phyloP scores from a whole-genome alignment of 2,797 vertebrate species.

The Paratrypauchen microcephalus region DNA sequence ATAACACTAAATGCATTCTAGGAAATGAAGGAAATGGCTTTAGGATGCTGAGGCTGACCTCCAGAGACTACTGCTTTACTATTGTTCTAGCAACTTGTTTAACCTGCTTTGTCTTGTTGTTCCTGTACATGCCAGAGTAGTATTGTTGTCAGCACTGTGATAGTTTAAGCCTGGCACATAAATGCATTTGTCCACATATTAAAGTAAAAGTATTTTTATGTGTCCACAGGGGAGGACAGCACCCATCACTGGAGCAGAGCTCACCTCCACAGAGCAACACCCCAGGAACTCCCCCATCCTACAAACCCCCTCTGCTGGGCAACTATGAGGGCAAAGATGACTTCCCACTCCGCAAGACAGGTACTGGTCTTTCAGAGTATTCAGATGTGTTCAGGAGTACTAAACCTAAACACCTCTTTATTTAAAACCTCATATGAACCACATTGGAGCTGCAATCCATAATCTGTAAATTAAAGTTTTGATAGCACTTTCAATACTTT shows the following conservation, averaged over 20 bases:
- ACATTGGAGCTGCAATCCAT: not conserved
- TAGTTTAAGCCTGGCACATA: not conserved
- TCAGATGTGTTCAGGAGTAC: too few relatives aligned
- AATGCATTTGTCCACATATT: not conserved
- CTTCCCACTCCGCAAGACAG: slow-evolving; percentile 71
- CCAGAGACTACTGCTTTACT: not conserved
- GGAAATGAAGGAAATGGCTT: slow-evolving; percentile 20
- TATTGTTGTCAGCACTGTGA: not conserved
- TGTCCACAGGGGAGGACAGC: slow-evolving; percentile 59
- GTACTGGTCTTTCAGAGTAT: slow-evolving; percentile 26
- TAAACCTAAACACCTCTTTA: too few relatives aligned
- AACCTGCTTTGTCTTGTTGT: not conserved
- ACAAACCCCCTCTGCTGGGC: slow-evolving; percentile 82
- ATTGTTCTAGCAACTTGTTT: slow-evolving; percentile 7
- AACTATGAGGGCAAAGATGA: slow-evolving; percentile 74
- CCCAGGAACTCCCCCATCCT: slow-evolving; percentile 85
- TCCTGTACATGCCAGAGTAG: not conserved
- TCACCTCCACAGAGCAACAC: slow-evolving; percentile 73
- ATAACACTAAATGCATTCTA: slow-evolving; percentile 24
- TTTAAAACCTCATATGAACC: too few relatives aligned
- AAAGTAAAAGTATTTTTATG: not conserved
- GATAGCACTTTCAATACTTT: not conserved
- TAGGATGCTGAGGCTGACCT: slow-evolving; percentile 7
- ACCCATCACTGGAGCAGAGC: slow-evolving; percentile 64
- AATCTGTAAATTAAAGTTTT: not conserved